These are phyloP conservation scores for Bombycilla garrulus DNA, from an alignment of 2,113 vertebrate species.

Conservation along the genomic window DNA sequence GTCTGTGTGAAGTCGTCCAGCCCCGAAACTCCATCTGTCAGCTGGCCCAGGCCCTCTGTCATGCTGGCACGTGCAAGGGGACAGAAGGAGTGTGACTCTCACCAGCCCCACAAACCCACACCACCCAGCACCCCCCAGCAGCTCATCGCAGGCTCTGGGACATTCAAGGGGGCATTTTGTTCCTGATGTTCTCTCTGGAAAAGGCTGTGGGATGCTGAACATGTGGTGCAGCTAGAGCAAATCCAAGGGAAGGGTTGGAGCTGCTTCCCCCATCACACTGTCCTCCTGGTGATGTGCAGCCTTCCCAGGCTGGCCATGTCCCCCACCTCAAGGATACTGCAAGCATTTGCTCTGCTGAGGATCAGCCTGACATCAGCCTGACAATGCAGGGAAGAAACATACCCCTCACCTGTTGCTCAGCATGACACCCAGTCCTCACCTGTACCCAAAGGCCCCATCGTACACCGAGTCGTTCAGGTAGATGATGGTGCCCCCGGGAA, in stretches of 20 bases:
- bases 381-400: background rate
- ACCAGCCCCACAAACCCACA: background rate
- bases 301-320: background rate
- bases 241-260: background rate
- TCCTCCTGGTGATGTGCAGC: background rate
- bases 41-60: conserved; percentile 90
- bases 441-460: conserved; percentile 85
- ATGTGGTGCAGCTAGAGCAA: background rate
- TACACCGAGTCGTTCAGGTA: conserved; percentile 95
- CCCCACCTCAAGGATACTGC: background rate
- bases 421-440: conserved; percentile 53
- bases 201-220: background rate
- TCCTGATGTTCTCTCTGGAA: background rate
- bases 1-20: conserved; percentile 93
- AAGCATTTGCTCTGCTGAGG: background rate
- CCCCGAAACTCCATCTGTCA: conserved; percentile 92
- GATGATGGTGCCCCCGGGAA: conserved; percentile 80
- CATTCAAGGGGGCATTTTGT: background rate
- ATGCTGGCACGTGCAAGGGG: conserved; percentile 67
- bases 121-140: background rate
- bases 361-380: background rate
- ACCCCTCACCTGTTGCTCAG: background rate
- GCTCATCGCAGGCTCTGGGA: background rate
- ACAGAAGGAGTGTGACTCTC: background rate
- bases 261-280: background rate